Conservation (phyloP, 64 coral and sea anemone species). For the Dendrophyllia cribrosa region DNA sequence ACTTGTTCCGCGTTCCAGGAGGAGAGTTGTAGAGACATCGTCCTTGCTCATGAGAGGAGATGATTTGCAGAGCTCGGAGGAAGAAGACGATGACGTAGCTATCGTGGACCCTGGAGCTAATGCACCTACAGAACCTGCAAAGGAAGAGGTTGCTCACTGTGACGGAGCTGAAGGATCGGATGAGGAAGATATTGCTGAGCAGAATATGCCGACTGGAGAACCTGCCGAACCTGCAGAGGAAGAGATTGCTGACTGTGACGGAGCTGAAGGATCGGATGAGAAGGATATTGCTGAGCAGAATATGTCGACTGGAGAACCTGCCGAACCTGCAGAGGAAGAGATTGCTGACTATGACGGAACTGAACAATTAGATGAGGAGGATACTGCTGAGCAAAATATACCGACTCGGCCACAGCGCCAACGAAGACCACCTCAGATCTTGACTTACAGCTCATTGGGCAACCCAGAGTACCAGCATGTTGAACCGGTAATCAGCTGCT, state of each 20-base stretch:
- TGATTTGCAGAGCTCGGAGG: not conserved
- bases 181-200: not conserved
- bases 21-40: not conserved
- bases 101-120: not conserved
- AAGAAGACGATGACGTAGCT: not conserved
- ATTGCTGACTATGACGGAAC: too few relatives aligned
- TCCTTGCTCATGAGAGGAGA: not conserved
- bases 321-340: too few relatives aligned
- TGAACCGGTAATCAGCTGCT: too few relatives aligned
- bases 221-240: not conserved
- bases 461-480: constrained; percentile 8
- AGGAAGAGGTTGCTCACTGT: not conserved
- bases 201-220: not conserved
- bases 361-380: too few relatives aligned
- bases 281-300: not conserved
- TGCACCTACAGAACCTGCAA: not conserved
- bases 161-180: not conserved
- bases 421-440: not conserved
- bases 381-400: too few relatives aligned
- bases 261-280: not conserved
- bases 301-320: too few relatives aligned
- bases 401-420: too few relatives aligned
- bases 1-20: not conserved
- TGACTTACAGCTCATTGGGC: constrained; percentile 10
- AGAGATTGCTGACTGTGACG: not conserved